Base-by-base conservation (phyloP, 2,797 vertebrate species). In the Hapalemur alaotrensis region DNA sequence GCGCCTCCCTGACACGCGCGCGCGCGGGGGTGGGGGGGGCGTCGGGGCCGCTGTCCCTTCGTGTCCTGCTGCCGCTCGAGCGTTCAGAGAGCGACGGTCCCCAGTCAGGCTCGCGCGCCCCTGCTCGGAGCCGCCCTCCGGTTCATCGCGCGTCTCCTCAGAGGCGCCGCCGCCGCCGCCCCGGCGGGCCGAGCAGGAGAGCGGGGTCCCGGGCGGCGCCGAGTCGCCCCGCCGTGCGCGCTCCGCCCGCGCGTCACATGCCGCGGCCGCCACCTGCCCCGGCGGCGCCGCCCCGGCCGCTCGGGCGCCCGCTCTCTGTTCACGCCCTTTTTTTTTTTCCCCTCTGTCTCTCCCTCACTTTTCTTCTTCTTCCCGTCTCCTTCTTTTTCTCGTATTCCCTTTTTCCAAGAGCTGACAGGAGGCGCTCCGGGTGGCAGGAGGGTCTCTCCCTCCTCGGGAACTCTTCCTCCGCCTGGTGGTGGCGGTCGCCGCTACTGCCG, bases 231-330 rank as follows among this genome's bases (percentile, higher is more conserved):
- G 63, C 87, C 32, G 85, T 23, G 86, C 86, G 96, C 88, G 88
- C 96, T 96, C 96, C 65, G 95, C 81, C 96, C 92, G 84, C 96
- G 72, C 90, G 93, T 96, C 92, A 92, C 81, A 96, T 95, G 87
- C 97, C 91, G 95, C 93, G 67, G 72, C 92, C 43, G n/a, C 86
- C 97, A 98, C 98, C 98, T 97, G 98, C 97, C 89, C 96, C 0
- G 61, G 91, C 92, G 54, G 63, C 92, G 0, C 94, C 88, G 50
- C 85, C 80, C 85, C 85, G 41, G 41, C 41, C 5, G 5, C 41
- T 28, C 52, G 28, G 0, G 89, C 59, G 32, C 57, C 46, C 38
- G 38, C 78, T 70, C 28, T 73, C 90, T 4, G 67, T 57, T 30
- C 89, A 10, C 85, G 84, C 52, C 46, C 59, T 52, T 35, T 35